Percentiles rank a stretch among this genome's conserved stretches.
These are phyloP conservation scores for Trichogramma evanescens DNA, from an alignment of 2,888 invertebrate species.

Conservation along the genomic window DNA sequence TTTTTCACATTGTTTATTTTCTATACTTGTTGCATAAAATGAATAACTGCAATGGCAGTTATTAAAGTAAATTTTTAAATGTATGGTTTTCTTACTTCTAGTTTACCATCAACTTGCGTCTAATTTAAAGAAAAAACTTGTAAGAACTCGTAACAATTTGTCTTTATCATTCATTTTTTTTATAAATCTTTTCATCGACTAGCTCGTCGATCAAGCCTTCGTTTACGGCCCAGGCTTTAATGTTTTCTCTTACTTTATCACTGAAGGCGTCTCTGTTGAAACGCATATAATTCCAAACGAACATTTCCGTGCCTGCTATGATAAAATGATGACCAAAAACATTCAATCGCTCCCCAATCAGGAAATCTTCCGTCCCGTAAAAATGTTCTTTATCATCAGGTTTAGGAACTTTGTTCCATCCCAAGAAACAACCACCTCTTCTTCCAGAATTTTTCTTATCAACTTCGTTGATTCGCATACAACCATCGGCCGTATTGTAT, in stretches of 20 bases:
- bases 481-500: slow-evolving; percentile 70
- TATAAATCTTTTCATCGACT: no score
- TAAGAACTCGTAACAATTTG: no score
- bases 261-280: slow-evolving; percentile 67
- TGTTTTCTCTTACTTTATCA: slow-evolving; percentile 59
- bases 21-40: no score
- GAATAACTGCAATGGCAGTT: no score
- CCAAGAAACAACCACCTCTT: slow-evolving; percentile 67
- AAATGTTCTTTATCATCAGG: slow-evolving; percentile 54
- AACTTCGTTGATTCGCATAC: slow-evolving; percentile 67
- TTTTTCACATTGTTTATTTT: no score
- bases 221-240: slow-evolving; percentile 61
- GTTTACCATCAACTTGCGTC: no score
- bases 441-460: slow-evolving; percentile 66
- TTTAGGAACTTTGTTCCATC: slow-evolving; percentile 59
- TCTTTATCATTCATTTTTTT: no score
- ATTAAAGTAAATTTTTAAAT: no score
- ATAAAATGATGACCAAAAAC: slow-evolving; percentile 70
- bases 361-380: slow-evolving; percentile 73
- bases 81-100: no score
- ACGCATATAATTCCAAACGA: slow-evolving; percentile 70
- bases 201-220: slow-evolving; percentile 56
- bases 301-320: slow-evolving; percentile 70
- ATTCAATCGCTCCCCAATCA: slow-evolving; percentile 66
- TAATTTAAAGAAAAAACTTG: no score